Percentiles rank a stretch among this genome's conserved stretches.
These are phyloP conservation scores for Halocaridina rubra DNA, from an alignment of 2,888 invertebrate species.

Conservation along the genomic window DNA sequence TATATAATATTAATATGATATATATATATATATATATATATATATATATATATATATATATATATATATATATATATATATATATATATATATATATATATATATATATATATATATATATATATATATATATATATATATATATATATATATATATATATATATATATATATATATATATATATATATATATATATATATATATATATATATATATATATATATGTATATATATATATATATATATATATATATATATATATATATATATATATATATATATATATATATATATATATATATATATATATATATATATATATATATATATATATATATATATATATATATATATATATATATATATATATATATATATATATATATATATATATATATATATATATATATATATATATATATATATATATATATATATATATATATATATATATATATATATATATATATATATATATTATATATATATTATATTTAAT, in stretches of 20 bases:
- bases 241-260: neutral
- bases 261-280: constrained; percentile 21
- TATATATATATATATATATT: constrained; percentile 13
- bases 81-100: constrained; percentile 20
- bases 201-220: neutral
- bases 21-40: too few species aligned
- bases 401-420: constrained; percentile 23
- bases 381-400: neutral
- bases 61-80: constrained; percentile 37
- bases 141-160: neutral
- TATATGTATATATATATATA: neutral
- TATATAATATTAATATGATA: neutral
- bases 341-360: neutral
- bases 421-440: constrained; percentile 25
- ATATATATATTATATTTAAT: neutral
- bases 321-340: neutral
- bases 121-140: neutral
- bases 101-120: neutral
- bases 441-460: constrained; percentile 30
- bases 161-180: neutral
- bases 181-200: neutral
- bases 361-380: constrained; percentile 15
- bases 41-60: constrained; percentile 38
- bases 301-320: neutral
- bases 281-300: constrained; percentile 15